Evolutionary conservation across 2,888 invertebrate genomes (phyloP), one percentile per base, ranked within the genome.

Genomic region (Oligia strigilis): DNA sequence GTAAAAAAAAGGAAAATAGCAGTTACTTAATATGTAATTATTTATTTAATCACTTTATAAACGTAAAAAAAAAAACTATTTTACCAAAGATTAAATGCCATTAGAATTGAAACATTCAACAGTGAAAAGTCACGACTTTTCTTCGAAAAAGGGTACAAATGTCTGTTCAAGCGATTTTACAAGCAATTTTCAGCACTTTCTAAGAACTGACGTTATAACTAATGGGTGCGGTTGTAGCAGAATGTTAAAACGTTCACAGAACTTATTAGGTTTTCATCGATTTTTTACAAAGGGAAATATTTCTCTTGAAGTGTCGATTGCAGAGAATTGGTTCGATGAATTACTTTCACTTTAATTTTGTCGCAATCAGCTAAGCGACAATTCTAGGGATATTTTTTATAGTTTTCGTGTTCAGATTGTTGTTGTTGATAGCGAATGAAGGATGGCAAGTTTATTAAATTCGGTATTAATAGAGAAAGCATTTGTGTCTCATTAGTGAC

Each of bases 191-290:
- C 66, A 83, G 36, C 67, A 77, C 13, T 80, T 80, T 76, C 77
- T 70, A 14, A 75, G 67, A 80, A 82, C 19, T 65, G 62, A 73
- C 77, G 23, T 55, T 66, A n/a, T 71, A 74, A 79, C 40, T 80
- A 78, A 80, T 87, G 84, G 77, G 67, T 80, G 85, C 87, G 79
- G 77, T 81, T 73, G 66, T 70, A 55, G 14, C n/a, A 52, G 40
- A 80, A 78, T 76, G 66, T 69, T 83, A 81, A 81, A 82, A 66
- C 72, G 65, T 87, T 84, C 77, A 52, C 43, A 64, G 72, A 82
- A 85, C 77, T 77, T 81, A 84, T 86, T 81, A 80, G 72, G 70
- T 66, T 75, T 64, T 40, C 74, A 88, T 88, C 81, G 83, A 83
- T 84, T 88, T 87, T 74, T 81, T 62, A 79, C 79, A 79, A 64